Evolutionary conservation across 2,113 vertebrate genomes (phyloP), one percentile per base, ranked within the genome.

Genomic region (Bucco capensis): DNA sequence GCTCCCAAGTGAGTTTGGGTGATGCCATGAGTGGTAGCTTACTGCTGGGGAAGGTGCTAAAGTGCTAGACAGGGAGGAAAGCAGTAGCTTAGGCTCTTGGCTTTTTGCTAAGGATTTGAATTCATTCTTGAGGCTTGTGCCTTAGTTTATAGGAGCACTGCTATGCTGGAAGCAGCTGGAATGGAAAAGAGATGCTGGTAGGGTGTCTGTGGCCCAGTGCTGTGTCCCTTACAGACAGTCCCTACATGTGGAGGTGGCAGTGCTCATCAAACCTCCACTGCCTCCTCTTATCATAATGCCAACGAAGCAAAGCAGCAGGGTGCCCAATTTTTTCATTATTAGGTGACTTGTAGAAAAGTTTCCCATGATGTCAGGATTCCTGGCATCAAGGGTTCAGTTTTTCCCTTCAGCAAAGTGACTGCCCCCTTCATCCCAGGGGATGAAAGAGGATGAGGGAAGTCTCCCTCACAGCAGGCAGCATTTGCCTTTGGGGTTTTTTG

Each of bases 311-410:
- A 75, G 37, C 44, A 66, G 51, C 9, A 3, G 25, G 25, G 70
- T 37, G 90, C 88, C 73, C 86, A 83, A 10, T 79, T 91, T 90
- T 83, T 49, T 5, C 83, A 25, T 83, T 75, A 72, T 86, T 83
- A 82, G 42, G 42, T 91, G 77, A 33, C 58, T 92, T 93, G 81
- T 86, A 0, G 25, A 22, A 10, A 86, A 84, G 65, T 94, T 94
- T 95, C 90, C 81, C 93, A 94, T 94, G 92, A 95, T 95, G 83
- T 91, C 89, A 89, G 62, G 72, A 25, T 92, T 95, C 62, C 85
- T 95, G 88, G 86, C 93, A 85, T 24, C 1, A 9, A 79, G 73
- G 31, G 47, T 74, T 93, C 44, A 6, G 1, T 73, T 92, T 88
- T 95, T 89, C 49, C 77, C 69, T 81, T 46, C 6, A 75, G 69